These are phyloP conservation scores for Dryas iulia DNA, from an alignment of 1,140 invertebrate species.

Conservation along the genomic window DNA sequence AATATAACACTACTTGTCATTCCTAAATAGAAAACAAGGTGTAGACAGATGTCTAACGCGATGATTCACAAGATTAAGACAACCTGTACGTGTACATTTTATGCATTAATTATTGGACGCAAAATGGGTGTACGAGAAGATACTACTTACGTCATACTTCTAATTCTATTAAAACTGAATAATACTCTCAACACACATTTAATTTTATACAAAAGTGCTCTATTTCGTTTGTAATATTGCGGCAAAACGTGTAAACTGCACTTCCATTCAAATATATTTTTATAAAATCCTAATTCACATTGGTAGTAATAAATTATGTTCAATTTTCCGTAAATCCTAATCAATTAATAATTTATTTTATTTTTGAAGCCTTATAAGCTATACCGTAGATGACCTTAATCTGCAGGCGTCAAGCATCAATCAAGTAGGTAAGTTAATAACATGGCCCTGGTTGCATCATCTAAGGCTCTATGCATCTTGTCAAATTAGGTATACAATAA, in stretches of 20 bases:
- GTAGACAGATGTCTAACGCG: background rate
- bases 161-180: conserved; percentile 10
- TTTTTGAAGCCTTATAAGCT: background rate
- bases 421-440: conserved; percentile 11
- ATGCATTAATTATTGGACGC: background rate
- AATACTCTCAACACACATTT: background rate
- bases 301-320: background rate
- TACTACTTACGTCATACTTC: conserved; percentile 12
- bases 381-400: conserved; percentile 9
- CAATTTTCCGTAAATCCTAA: background rate
- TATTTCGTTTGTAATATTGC: background rate
- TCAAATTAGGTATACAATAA: background rate
- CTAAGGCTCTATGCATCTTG: background rate
- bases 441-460: conserved; percentile 11
- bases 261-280: background rate
- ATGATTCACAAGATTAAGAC: background rate
- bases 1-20: background rate
- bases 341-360: background rate
- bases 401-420: conserved; percentile 11
- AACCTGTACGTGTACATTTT: conserved; percentile 7
- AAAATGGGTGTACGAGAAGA: background rate
- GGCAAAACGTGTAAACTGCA: background rate
- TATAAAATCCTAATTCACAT: background rate
- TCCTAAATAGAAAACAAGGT: background rate
- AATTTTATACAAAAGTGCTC: conserved; percentile 3